Conservation (phyloP, 2,113 vertebrate genomes). For the Etheostoma cragini region DNA sequence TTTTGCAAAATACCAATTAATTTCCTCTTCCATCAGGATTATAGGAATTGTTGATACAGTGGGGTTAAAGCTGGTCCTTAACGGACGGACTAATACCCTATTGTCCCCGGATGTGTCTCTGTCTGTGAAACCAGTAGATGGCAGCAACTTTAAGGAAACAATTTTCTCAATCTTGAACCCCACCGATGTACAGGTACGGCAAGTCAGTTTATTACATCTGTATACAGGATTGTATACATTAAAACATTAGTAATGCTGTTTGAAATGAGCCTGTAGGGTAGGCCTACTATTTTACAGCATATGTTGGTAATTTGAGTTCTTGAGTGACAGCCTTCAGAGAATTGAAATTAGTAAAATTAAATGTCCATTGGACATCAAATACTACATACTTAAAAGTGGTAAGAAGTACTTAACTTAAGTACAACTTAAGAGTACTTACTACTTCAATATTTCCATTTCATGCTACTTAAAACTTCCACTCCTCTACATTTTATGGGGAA, state of each 20-base stretch:
- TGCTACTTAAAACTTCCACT: background rate
- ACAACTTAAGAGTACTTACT: background rate
- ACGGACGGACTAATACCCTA: slow-evolving; percentile 75
- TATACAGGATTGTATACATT: slow-evolving; percentile 44
- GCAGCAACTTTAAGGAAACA: slow-evolving; percentile 82
- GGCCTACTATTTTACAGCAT: background rate
- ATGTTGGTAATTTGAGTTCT: background rate
- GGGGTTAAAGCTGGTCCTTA: slow-evolving; percentile 89
- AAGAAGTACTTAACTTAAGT: background rate
- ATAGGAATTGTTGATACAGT: slow-evolving; percentile 91
- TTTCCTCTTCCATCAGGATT: slow-evolving; percentile 82
- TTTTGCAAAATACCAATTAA: background rate
- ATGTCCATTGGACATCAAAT: too few relatives aligned
- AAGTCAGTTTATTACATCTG: slow-evolving; percentile 19
- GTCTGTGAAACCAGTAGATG: slow-evolving; percentile 86
- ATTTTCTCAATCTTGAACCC: slow-evolving; percentile 87
- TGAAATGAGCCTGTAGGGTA: background rate
- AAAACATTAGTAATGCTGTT: background rate
- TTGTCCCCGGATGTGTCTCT: slow-evolving; percentile 87
- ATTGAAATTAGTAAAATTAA: too few relatives aligned
- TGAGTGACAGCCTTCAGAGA: too few relatives aligned
- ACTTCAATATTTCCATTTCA: background rate
- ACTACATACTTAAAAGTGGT: too few relatives aligned
- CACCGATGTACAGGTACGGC: slow-evolving; percentile 86
- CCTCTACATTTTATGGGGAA: too few relatives aligned